Base-by-base conservation (phyloP, 2,797 vertebrate species). In the Sternarchorhynchus goeldii region DNA sequence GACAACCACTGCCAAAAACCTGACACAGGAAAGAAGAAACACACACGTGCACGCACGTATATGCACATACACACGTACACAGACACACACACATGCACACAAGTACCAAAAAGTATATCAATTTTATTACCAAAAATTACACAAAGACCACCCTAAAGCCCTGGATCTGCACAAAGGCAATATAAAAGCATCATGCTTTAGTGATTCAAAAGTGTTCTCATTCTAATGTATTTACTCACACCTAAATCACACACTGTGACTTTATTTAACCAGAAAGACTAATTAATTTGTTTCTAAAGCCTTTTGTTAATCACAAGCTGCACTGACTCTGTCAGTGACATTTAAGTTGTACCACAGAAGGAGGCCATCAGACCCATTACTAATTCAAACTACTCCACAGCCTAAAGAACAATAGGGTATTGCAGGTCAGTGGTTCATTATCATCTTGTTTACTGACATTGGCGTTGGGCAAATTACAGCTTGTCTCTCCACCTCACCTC, bases 341-440 rank as follows among this genome's bases (percentile, higher is more conserved):
- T 91, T 91, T 91, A 92, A 91, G 91, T 91, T 85, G 90, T 81
- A 86, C 90, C 88, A 56, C 80, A 78, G 57, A 83, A 86, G 73
- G 76, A 87, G 89, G 92, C 92, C 90, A 90, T 87, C 86, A 85
- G 83, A 82, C 86, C 74, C 83, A 87, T 87, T 78, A 76, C 88
- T 91, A 94, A 92, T 92, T 88, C 89, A 76, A 88, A 87, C 86
- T 90, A 91, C 87, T 86, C 76, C 86, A 82, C 88, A 93, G 81
- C 89, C 86, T 82, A 71, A 93, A 90, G 92, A 91, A 12, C 12
- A 41, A 7, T 85, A 79, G 75, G 75, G 57, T 84, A 63, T 76
- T 53, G 79, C 81, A 85, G 80, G 66, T 3, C 4, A 85, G 86
- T 76, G 79, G 85, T 62, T 83, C 86, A 86, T 84, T 85, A 87